Percentiles rank a stretch among this genome's conserved stretches.
These are phyloP conservation scores for Melanogrammus aeglefinus DNA, from an alignment of 2,797 vertebrate species.

Conservation along the genomic window DNA sequence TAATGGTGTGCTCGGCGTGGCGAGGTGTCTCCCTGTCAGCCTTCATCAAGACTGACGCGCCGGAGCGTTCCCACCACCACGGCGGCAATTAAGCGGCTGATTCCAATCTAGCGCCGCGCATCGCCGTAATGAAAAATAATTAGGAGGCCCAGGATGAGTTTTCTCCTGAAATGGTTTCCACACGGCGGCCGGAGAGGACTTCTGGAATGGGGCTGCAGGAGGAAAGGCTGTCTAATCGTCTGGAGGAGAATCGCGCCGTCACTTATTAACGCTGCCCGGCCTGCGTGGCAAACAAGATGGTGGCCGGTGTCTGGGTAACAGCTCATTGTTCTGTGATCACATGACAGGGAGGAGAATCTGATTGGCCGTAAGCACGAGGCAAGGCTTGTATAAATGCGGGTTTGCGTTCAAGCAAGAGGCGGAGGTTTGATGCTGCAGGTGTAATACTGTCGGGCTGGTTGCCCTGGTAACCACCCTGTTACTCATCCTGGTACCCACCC, in stretches of 20 bases:
- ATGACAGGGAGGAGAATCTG: too few relatives aligned
- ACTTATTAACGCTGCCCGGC: conserved; percentile 72
- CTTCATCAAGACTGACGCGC: conserved; percentile 95
- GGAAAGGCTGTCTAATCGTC: conserved; percentile 85
- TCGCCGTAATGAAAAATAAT: conserved; percentile 99
- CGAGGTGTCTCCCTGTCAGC: conserved; percentile 96
- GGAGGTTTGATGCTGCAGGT: too few relatives aligned
- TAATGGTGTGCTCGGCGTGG: conserved; percentile 81
- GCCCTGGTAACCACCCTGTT: too few relatives aligned
- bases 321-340: too few relatives aligned
- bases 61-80: conserved; percentile 85
- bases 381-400: too few relatives aligned
- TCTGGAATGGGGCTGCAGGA: too few relatives aligned
- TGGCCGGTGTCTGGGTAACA: too few relatives aligned
- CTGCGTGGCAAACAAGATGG: too few relatives aligned
- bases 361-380: too few relatives aligned
- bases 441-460: too few relatives aligned
- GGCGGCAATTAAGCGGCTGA: conserved; percentile 94
- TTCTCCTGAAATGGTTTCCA: conserved; percentile 95
- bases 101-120: conserved; percentile 93
- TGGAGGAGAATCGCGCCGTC: conserved; percentile 79
- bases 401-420: too few relatives aligned
- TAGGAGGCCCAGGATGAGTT: conserved; percentile 98
- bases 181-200: conserved; percentile 70
- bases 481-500: too few relatives aligned